Conservation (phyloP, 2,888 invertebrate genomes). For the Polyommatus icarus region DNA sequence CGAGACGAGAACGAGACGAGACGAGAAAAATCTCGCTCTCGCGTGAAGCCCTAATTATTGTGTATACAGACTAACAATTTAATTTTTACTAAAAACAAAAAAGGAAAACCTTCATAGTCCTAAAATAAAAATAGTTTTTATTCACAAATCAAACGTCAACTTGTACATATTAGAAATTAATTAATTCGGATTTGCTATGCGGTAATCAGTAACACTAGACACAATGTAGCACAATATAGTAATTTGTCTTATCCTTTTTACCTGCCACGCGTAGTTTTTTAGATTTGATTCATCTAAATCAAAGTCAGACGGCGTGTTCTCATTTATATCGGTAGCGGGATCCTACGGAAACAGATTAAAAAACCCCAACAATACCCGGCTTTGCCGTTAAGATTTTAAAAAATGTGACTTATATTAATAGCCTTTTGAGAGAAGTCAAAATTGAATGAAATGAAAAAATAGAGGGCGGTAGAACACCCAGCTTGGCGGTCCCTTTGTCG, state of each 20-base stretch:
- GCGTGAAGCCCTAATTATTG: too few species aligned
- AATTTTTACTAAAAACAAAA: too few species aligned
- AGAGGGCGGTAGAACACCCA: constrained; percentile 77
- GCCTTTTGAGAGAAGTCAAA: constrained; percentile 80
- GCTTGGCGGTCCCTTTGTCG: constrained; percentile 74
- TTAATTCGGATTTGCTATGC: neutral
- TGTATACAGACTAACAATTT: too few species aligned
- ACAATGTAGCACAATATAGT: constrained; percentile 61
- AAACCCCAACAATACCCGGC: constrained; percentile 73
- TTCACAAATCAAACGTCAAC: neutral
- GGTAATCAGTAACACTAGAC: constrained; percentile 45
- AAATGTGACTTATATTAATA: constrained; percentile 80
- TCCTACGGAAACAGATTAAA: constrained; percentile 80
- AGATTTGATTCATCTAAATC: constrained; percentile 75
- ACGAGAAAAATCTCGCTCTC: too few species aligned
- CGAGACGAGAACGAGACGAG: too few species aligned
- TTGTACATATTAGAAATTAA: neutral
- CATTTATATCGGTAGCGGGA: constrained; percentile 79
- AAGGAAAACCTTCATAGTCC: neutral
- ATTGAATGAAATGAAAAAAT: constrained; percentile 80
- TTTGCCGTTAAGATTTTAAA: constrained; percentile 74
- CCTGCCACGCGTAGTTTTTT: constrained; percentile 74
- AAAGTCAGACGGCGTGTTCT: constrained; percentile 62
- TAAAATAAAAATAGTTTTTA: neutral
- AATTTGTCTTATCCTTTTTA: constrained; percentile 74